Conservation (phyloP, 2,888 invertebrate species). For the Drosophila merina region DNA sequence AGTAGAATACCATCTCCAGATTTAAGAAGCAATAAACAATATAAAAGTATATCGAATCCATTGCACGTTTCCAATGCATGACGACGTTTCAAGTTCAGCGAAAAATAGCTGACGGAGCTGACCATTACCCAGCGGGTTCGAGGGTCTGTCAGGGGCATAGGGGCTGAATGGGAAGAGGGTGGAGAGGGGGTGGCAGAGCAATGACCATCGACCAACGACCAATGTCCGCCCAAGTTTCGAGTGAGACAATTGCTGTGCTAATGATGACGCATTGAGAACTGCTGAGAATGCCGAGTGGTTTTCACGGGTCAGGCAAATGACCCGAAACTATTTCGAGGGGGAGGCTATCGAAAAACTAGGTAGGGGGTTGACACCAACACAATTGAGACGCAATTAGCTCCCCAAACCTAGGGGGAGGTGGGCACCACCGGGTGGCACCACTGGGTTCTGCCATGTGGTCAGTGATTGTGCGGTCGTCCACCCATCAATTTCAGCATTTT, state of each 20-base stretch:
- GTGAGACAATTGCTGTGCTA: constrained; percentile 64
- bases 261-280: constrained; percentile 37
- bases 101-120: constrained; percentile 41
- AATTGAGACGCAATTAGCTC: constrained; percentile 34
- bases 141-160: background rate
- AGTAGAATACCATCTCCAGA: constrained; percentile 16
- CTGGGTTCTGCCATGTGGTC: constrained; percentile 6
- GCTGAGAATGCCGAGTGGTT: constrained; percentile 23
- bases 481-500: constrained; percentile 15
- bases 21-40: constrained; percentile 17
- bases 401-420: background rate
- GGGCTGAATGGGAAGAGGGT: background rate
- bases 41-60: constrained; percentile 26
- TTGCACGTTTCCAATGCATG: constrained; percentile 68
- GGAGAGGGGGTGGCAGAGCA: constrained; percentile 39
- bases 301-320: constrained; percentile 39
- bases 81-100: constrained; percentile 71
- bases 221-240: constrained; percentile 36
- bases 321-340: constrained; percentile 34
- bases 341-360: background rate
- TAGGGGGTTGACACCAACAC: background rate
- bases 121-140: background rate
- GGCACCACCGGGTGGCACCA: background rate
- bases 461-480: constrained; percentile 26
- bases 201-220: constrained; percentile 69